Percentiles rank a stretch among this genome's conserved stretches.
phyloP scores from a whole-genome alignment of 2,113 vertebrate species.

The Mesoclemmys tuberculata region DNA sequence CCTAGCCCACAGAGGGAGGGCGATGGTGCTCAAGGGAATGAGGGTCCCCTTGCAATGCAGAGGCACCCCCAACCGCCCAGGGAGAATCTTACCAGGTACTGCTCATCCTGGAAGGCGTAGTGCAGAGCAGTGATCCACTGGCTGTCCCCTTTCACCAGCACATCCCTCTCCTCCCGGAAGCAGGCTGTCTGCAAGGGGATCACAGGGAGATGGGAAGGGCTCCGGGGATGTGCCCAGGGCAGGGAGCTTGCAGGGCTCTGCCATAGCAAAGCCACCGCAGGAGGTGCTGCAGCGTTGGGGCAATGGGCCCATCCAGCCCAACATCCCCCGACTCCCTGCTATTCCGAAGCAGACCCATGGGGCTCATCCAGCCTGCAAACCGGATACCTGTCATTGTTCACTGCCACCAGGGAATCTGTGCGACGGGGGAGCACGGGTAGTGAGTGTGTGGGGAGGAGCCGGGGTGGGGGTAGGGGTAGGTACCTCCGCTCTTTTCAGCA shows the following conservation, averaged over 20 bases:
- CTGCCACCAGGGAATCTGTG: neutral
- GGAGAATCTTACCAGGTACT: conserved; percentile 76
- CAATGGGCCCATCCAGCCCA: neutral
- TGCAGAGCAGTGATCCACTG: conserved; percentile 82
- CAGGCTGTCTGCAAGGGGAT: conserved; percentile 57
- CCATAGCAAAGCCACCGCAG: neutral
- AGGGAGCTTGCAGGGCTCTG: neutral
- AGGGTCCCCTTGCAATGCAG: neutral
- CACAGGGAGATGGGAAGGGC: no score
- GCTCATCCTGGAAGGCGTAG: conserved; percentile 90
- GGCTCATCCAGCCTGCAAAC: neutral
- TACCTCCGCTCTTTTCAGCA: conserved; percentile 90
- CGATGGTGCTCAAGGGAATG: neutral
- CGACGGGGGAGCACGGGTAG: neutral
- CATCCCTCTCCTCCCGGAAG: conserved; percentile 74
- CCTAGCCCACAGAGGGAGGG: neutral
- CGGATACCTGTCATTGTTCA: neutral
- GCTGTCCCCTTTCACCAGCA: conserved; percentile 75
- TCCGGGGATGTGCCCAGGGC: neutral
- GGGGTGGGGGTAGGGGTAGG: neutral
- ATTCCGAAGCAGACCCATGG: neutral
- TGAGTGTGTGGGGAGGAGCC: neutral
- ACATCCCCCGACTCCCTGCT: neutral
- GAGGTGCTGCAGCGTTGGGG: neutral
- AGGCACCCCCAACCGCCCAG: neutral